phyloP scores from a whole-genome alignment of 2,888 invertebrate species.

The Synanthedon vespiformis region DNA sequence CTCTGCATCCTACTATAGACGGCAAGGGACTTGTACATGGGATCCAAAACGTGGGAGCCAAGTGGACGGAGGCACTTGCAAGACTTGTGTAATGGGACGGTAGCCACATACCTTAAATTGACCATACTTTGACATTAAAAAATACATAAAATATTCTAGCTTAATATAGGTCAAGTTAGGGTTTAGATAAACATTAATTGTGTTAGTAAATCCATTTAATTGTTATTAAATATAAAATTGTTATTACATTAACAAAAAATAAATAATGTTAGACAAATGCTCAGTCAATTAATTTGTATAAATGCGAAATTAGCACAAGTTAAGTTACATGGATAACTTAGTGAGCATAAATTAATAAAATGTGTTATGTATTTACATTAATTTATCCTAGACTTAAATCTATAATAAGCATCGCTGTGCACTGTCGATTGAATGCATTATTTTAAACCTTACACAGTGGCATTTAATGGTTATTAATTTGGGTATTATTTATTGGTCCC shows the following conservation, averaged over 20 bases:
- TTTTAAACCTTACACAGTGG: too few species aligned
- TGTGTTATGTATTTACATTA: slow-evolving; percentile 55
- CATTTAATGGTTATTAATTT: too few species aligned
- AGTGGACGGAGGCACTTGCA: too few species aligned
- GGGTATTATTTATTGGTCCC: too few species aligned
- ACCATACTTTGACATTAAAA: too few species aligned
- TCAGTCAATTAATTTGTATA: slow-evolving; percentile 30
- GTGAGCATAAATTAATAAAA: slow-evolving; percentile 29
- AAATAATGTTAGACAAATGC: slow-evolving; percentile 31
- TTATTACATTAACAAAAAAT: slow-evolving; percentile 48
- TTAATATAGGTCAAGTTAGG: background rate
- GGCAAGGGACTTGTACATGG: too few species aligned
- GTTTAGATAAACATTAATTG: background rate
- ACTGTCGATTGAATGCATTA: background rate
- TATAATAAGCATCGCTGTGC: background rate
- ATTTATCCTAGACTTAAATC: background rate
- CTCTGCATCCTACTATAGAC: too few species aligned
- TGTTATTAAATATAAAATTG: slow-evolving; percentile 28
- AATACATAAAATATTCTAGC: too few species aligned
- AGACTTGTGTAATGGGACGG: too few species aligned
- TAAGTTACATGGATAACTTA: slow-evolving; percentile 33
- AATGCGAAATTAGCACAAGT: slow-evolving; percentile 52
- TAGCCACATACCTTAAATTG: too few species aligned
- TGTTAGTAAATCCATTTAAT: slow-evolving; percentile 41
- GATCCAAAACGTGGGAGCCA: too few species aligned